Evolutionary conservation across 2,113 vertebrate genomes (phyloP), one percentile per base, ranked within the genome.

Genomic region (Laterallus jamaicensis): DNA sequence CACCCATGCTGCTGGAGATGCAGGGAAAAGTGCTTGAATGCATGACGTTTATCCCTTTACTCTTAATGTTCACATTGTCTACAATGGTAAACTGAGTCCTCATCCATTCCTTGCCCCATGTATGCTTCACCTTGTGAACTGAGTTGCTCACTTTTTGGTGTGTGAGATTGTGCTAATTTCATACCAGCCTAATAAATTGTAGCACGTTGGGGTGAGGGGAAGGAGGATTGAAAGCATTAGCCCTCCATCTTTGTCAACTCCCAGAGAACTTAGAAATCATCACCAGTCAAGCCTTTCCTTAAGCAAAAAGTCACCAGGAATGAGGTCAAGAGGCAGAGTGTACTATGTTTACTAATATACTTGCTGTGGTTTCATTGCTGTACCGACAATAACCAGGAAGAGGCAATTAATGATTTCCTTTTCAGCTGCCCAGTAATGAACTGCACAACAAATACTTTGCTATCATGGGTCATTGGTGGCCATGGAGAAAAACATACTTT

Each of bases 351-450:
- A 76, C 54, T 62, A n/a, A 68, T 52, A 40, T 10, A 39, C n/a
- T 92, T 86, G 47, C 40, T 88, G 25, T 69, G 49, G 88, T 92
- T 92, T 94, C 78, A 60, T 26, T 90, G 78, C 42, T 77, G 31
- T 50, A 62, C 44, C 86, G 29, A 87, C 93, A 91, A 78, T 83
- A 75, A 50, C 11, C 56, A 88, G 71, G 58, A 95, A n/a, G 59
- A 13, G 21, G 31, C 70, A 94, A 79, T 82, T 85, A 82, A 85
- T 90, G 4, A 56, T 80, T 90, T 94, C 87, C 77, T 87, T 87
- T 83, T 88, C 59, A 95, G 85, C 79, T 90, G 40, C 66, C 28
- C 28, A 40, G 1, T 93, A 71, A 88, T 77, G 71, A 89, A 71
- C 44, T 69, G 29, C 9, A 35, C 28, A 37, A 86, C 63, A 90